These are phyloP conservation scores for Cydia pomonella DNA, from an alignment of 1,140 invertebrate species.

Conservation along the genomic window DNA sequence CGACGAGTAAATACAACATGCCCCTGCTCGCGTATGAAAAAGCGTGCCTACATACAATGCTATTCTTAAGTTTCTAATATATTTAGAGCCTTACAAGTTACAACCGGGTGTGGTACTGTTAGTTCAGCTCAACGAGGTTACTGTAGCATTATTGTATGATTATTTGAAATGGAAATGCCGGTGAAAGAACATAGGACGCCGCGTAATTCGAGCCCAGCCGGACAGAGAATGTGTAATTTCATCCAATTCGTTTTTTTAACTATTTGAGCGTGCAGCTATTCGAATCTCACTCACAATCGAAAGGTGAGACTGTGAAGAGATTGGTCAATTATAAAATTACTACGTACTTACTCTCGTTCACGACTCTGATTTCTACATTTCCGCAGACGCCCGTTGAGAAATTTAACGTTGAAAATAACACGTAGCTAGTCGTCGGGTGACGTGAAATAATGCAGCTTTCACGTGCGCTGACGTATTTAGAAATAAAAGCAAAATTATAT, in stretches of 20 bases:
- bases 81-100: neutral
- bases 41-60: neutral
- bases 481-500: slow-evolving; percentile 15
- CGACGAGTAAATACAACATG: neutral
- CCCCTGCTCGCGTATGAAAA: no score
- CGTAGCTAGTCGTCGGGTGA: slow-evolving; percentile 2
- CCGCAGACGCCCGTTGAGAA: slow-evolving; percentile 13
- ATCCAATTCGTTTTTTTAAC: slow-evolving; percentile 64
- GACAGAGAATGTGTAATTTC: slow-evolving; percentile 60
- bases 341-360: slow-evolving; percentile 32
- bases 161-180: slow-evolving; percentile 42
- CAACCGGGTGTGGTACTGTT: neutral
- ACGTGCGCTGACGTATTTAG: slow-evolving; percentile 21
- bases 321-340: slow-evolving; percentile 52
- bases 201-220: slow-evolving; percentile 53
- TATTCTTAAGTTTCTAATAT: neutral
- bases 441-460: slow-evolving; percentile 29
- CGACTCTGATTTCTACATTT: slow-evolving; percentile 22
- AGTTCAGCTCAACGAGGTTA: slow-evolving; percentile 5
- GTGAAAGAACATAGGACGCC: slow-evolving; percentile 50
- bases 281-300: slow-evolving; percentile 38
- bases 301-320: slow-evolving; percentile 41
- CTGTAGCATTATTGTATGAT: slow-evolving; percentile 33
- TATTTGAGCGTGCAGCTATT: slow-evolving; percentile 43
- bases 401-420: slow-evolving; percentile 17